Base-by-base conservation (phyloP, 1,140 invertebrate genomes). In the Pomacea maculata region DNA sequence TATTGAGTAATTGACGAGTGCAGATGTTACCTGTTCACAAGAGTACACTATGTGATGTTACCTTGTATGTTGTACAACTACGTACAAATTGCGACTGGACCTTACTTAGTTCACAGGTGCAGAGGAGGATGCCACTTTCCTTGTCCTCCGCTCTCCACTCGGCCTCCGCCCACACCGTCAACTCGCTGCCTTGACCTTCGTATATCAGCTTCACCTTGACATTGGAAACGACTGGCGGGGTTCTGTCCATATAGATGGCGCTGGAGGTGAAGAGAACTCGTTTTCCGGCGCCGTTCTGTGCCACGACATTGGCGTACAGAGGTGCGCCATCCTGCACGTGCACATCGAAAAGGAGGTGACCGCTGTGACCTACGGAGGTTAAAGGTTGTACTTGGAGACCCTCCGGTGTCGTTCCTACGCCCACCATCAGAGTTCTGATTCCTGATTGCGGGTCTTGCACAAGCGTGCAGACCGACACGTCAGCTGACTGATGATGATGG, bases 381-480 rank as follows among this genome's bases (percentile, higher is more conserved):
- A 80, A 61, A 45, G 83, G 75, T 64, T 70, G 73, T 9, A 82
- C 21, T 65, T 84, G 83, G 6, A 80, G 78, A 54, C 83, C 82
- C 5, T 79, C 79, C 6, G 25, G 52, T 14, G 76, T 82, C 12
- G 82, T 84, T 75, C 85, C 85, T 21, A 78, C 54, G n/a, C 83
- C 83, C 10, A 83, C 67, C 19, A 64, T 54, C 65, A 84, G 17
- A 14, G 78, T 0, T 54, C 57, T 71, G 4, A 83, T 79, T 14
- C 75, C 81, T 52, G 80, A 83, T 80, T 86, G 83, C 12, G 29
- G n/a, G 73, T 86, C 85, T 15, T 78, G 21, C 2, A 81, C 75
- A 64, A 74, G 75, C 3, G 78, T 65, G 61, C 67, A 80, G 80
- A 86, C 61, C 10, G 80, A 76, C 1, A 86, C 19, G 78, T 79